These are phyloP conservation scores for Ailurus styani DNA, from an alignment of 2,113 vertebrate genomes.

Conservation along the genomic window DNA sequence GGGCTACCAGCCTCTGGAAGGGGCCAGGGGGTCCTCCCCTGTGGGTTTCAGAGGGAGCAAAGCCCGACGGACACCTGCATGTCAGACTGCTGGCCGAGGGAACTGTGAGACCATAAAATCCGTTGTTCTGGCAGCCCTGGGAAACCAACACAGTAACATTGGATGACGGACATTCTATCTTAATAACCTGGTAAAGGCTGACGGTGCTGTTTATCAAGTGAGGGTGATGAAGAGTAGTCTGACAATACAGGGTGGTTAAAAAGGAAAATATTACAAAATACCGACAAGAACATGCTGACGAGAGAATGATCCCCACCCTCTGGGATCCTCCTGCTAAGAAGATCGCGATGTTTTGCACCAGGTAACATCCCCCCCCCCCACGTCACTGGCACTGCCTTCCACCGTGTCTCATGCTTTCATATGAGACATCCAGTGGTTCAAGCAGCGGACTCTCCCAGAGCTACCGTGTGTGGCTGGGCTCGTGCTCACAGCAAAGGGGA, in stretches of 20 bases:
- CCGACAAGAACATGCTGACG: neutral
- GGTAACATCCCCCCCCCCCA: fast-evolving
- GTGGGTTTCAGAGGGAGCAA: neutral
- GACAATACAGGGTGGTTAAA: neutral
- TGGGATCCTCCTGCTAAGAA: neutral
- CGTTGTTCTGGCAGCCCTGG: neutral
- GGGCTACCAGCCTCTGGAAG: neutral
- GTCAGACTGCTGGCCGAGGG: neutral
- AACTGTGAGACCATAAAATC: neutral
- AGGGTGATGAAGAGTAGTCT: neutral
- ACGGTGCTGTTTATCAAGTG: neutral
- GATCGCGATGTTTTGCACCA: too few species aligned
- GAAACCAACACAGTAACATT: neutral
- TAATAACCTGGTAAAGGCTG: neutral
- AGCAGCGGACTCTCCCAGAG: fast-evolving
- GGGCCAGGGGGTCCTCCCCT: too few species aligned
- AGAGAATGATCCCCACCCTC: neutral
- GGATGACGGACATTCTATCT: neutral
- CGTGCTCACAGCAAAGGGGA: fast-evolving
- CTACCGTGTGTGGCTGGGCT: fast-evolving
- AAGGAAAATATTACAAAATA: neutral
- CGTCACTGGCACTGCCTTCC: neutral
- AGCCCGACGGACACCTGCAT: neutral
- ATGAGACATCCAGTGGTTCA: fast-evolving
- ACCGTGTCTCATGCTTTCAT: neutral